Percentiles rank a stretch among this genome's conserved stretches.
phyloP scores from a whole-genome alignment of 2,888 invertebrate species.

The Pollenia griseotomentosa region DNA sequence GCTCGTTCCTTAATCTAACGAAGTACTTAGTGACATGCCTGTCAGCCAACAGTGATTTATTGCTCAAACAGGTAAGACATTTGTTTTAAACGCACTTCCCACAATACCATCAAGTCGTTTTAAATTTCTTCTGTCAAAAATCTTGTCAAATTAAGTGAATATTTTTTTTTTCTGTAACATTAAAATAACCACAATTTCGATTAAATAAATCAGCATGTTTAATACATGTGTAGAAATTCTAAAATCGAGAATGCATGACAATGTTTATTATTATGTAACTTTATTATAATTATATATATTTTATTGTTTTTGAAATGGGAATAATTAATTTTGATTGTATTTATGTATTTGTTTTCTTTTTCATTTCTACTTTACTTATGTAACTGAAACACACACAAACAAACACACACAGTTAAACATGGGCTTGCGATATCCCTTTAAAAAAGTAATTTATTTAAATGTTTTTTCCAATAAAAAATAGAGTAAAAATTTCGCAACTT shows the following conservation, averaged over 20 bases:
- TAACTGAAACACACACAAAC: constrained; percentile 40
- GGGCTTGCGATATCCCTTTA: constrained; percentile 83
- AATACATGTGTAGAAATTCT: constrained; percentile 56
- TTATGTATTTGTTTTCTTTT: constrained; percentile 56
- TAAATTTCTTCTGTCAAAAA: background rate
- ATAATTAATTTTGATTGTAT: constrained; percentile 51
- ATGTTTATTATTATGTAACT: constrained; percentile 30
- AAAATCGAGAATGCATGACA: constrained; percentile 58
- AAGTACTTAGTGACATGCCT: constrained; percentile 97
- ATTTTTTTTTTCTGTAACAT: constrained; percentile 12
- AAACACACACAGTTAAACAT: constrained; percentile 80
- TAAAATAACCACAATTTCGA: constrained; percentile 30
- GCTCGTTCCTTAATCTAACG: constrained; percentile 95
- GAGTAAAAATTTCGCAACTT: constrained; percentile 4
- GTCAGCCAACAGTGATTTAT: constrained; percentile 95
- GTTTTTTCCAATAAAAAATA: constrained; percentile 19
- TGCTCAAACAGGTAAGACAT: constrained; percentile 93
- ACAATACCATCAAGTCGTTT: background rate
- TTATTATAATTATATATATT: background rate
- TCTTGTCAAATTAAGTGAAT: constrained; percentile 12
- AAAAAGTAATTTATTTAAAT: constrained; percentile 80
- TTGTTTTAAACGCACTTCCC: background rate
- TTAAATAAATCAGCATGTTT: constrained; percentile 50
- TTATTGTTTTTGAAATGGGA: constrained; percentile 19
- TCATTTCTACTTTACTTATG: constrained; percentile 63